Base-by-base conservation (phyloP, 2,888 invertebrate genomes). In the Chalcosyrphus nemorum region DNA sequence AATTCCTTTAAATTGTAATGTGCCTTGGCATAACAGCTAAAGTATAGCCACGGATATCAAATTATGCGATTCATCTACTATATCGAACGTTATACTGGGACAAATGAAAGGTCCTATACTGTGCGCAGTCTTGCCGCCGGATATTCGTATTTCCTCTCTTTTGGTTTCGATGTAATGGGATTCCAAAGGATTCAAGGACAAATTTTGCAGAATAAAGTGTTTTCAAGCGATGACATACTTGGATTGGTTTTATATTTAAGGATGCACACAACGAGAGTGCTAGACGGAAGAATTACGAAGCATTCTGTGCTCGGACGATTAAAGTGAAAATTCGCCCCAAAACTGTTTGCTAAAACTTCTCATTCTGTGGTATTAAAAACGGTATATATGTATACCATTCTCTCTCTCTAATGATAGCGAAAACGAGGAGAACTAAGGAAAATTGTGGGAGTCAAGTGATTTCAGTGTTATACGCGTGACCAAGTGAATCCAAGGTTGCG, bases 101-200 rank as follows among this genome's bases (percentile, higher is more conserved):
- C 4, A 19, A 17, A 3, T 19, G 5, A 17, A 9, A 17, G 7
- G 17, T 6, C 1, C 9, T 17, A 17, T 47, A n/a, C 24, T 2
- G n/a, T 17, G 24, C n/a, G n/a, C 47, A 21, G n/a, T 47, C 24
- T 21, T 21, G n/a, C n/a, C 4, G 21, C 47, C 19, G 47, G 47
- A 47, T 47, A 47, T n/a, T 19, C 11, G 4, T 21, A n/a, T 27
- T 50, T 50, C 24, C 50, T 27, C 13, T 11, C 6, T 19, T 6
- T 56, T 38, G 6, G 35, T n/a, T 19, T 6, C 7, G 15, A 13
- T 52, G 66, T 54, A 66, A 66, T 66, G 17, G 38, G 66, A 66
- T 27, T 41, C 66, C 41, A 4, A 52, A 54, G n/a, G 41, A 6
- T 66, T 17, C 4, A 47, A 35, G 29, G 32, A 63, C 21, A 29